Evolutionary conservation across 2,888 invertebrate species (phyloP), one percentile per base, ranked within the genome.

Genomic region (Eupithecia dodoneata): DNA sequence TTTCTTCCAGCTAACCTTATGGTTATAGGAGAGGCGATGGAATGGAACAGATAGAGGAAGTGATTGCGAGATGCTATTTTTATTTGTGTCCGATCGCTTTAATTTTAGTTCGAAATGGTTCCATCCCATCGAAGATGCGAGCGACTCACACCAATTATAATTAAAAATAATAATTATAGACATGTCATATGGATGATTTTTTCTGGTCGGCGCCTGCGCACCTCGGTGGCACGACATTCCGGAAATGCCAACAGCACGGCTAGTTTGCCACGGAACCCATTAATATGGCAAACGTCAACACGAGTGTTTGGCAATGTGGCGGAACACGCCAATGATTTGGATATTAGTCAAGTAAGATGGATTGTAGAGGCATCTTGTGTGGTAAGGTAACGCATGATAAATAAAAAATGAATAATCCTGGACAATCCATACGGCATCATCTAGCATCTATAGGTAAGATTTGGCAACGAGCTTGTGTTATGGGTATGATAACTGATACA

Each of bases 271-370:
- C 79, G 81, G 78, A 83, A 80, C 79, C 83, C 90, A 93, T 93
- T 91, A 91, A 92, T 94, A 87, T 87, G 79, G 83, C 81, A 81
- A 87, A 90, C 83, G 92, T 93, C 93, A 93, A 91, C 93, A 92
- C 90, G 76, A 85, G 85, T 89, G 88, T 88, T 89, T 79, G 79
- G 89, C 87, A 85, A 93, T 92, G 91, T 87, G 87, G 79, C 87
- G 87, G 79, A 86, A 89, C 89, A 79, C 42, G 66, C 85, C 87
- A 85, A 88, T 87, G 84, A 85, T 85, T 81, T 78, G 81, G 81
- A 77, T 79, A 84, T 84, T 83, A 76, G 71, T 41, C 70, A 76
- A 15, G 63, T 74, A 79, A 65, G 78, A 74, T 74, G 47, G 18
- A 76, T 78, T 65, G 30, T 10, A 42, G 10, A 44, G 59, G 1